Evolutionary conservation across 2,797 vertebrate genomes (phyloP), one percentile per base, ranked within the genome.

Genomic region (Bradypodion ventrale): DNA sequence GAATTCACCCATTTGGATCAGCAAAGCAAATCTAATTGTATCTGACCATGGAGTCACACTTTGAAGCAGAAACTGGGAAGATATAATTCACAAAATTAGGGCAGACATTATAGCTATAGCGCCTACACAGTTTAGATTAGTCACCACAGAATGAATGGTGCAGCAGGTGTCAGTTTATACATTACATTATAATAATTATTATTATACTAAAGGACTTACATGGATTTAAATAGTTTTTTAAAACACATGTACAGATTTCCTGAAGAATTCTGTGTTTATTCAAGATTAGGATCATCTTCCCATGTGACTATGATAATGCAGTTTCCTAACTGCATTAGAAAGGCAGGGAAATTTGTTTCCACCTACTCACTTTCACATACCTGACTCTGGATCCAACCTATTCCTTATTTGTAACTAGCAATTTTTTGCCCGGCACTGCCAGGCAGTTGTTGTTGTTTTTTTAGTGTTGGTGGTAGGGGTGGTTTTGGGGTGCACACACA

Each of bases 321-420:
- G n/a, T 65, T 62, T 65, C 27, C 76, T 46, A 66, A 78, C 42
- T 7, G 10, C 2, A n/a, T n/a, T n/a, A n/a, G n/a, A n/a, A 72
- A 9, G 69, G 6, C 46, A 65, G n/a, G n/a, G n/a, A 21, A 68
- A 32, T 78, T 40, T 65, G 46, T 82, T 75, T 74, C 2, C 70
- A 49, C 32, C 9, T 1, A 7, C 7, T 1, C 21, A 32, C 32
- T 0, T 1, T 1, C 60, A 12, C 19, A 27, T 74, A 29, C 29
- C 49, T 32, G 4, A 49, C 16, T 25, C 37, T 42, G 37, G 21
- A 70, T 42, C 25, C 74, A 75, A 35, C 10, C 32, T 70, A 72
- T 42, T 60, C 37, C 60, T 82, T 65, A n/a, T 60, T 82, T 25
- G 1, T 29, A 82, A 27, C 42, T 21, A 21, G 15, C 42, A 46